These are phyloP conservation scores for Empidonax alnorum DNA, from an alignment of 2,113 vertebrate species.

Conservation along the genomic window DNA sequence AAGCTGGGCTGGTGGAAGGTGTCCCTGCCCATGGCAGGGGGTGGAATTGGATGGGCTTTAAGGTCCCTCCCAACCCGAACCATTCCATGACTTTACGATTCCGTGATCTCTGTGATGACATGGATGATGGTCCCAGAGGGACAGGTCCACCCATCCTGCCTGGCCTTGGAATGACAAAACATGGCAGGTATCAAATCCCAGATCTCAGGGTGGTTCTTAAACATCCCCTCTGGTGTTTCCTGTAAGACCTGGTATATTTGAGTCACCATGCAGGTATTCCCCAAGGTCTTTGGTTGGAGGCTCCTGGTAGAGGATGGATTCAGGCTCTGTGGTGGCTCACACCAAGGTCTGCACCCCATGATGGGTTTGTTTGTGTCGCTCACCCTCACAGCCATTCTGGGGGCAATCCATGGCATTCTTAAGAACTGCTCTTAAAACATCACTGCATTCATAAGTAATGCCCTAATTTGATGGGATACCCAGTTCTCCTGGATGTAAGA, in stretches of 20 bases:
- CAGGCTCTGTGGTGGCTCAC: neutral
- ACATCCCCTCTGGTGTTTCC: rapidly evolving
- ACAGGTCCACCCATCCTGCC: neutral
- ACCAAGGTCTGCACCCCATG: neutral
- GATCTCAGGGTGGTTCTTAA: neutral
- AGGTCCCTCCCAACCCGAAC: too few species aligned
- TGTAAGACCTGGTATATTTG: neutral
- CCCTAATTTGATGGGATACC: constrained; percentile 36
- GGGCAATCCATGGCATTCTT: neutral
- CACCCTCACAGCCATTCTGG: neutral
- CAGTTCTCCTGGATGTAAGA: constrained; percentile 25
- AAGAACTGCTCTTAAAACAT: neutral
- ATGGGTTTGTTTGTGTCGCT: neutral
- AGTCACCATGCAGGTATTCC: neutral
- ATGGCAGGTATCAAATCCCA: neutral
- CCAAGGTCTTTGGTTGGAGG: neutral
- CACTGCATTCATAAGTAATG: constrained; percentile 40
- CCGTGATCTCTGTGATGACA: neutral
- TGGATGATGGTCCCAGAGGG: neutral
- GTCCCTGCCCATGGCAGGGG: neutral
- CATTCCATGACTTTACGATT: neutral
- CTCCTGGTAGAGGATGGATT: neutral
- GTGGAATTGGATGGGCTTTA: neutral
- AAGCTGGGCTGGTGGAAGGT: neutral
- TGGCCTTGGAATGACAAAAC: neutral